Percentiles rank a stretch among this genome's conserved stretches.
Conservation (phyloP, 2,797 vertebrate species). For the Notoglanidium macrostoma region DNA sequence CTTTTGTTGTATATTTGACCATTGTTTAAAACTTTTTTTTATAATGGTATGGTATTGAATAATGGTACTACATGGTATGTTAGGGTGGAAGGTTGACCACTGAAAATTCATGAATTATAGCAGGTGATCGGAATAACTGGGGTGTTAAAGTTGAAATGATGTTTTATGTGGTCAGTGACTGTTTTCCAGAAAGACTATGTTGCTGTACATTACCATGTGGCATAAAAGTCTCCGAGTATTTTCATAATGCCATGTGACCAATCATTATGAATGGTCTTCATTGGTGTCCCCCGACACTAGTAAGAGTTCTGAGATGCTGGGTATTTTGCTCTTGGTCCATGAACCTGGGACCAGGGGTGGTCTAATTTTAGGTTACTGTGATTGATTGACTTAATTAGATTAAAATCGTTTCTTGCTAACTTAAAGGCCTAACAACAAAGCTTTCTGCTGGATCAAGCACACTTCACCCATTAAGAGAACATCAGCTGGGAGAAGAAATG, state of each 20-base stretch:
- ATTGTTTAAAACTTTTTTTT: not conserved
- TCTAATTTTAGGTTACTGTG: not conserved
- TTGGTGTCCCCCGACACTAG: not conserved
- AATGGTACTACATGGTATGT: not conserved
- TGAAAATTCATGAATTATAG: not conserved
- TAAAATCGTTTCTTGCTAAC: not conserved
- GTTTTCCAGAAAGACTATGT: not conserved
- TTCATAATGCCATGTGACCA: conserved; percentile 25
- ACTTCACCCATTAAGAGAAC: too few species aligned
- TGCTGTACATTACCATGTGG: not conserved
- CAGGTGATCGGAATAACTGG: not conserved
- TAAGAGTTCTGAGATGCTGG: not conserved
- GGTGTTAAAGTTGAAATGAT: not conserved
- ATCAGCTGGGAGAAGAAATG: not conserved
- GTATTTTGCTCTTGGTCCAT: not conserved
- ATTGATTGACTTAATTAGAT: not conserved
- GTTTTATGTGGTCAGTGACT: not conserved
- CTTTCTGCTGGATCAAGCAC: not conserved
- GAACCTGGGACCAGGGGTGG: not conserved
- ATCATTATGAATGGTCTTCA: conserved; percentile 29
- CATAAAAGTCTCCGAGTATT: conserved; percentile 20
- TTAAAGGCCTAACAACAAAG: not conserved
- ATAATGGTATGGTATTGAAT: not conserved
- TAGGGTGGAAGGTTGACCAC: not conserved
- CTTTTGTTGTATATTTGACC: not conserved